Conservation (phyloP, 2,797 vertebrate species). For the Todus mexicanus region DNA sequence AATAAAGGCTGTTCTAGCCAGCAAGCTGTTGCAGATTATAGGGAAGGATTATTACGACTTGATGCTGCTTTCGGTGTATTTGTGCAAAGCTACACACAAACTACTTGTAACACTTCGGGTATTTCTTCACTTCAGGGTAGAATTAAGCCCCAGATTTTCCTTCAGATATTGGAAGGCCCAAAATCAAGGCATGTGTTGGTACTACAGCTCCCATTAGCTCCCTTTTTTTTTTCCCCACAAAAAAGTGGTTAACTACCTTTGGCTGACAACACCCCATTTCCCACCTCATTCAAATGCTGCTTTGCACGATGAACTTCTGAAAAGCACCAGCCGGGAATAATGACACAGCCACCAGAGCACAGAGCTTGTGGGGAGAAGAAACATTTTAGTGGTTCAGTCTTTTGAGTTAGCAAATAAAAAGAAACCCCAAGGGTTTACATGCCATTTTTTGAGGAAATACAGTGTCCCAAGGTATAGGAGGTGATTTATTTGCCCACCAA, state of each 20-base stretch:
- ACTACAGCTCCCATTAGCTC: background rate
- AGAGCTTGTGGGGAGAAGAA: background rate
- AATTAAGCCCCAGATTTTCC: background rate
- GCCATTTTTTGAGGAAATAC: background rate
- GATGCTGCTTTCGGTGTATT: background rate
- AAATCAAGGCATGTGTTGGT: background rate
- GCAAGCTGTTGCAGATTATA: background rate
- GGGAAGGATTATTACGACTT: background rate
- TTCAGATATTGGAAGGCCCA: background rate
- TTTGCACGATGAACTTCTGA: too few species aligned
- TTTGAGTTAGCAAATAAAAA: background rate
- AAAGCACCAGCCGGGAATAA: background rate
- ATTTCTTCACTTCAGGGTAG: background rate
- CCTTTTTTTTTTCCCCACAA: background rate
- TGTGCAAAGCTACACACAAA: background rate
- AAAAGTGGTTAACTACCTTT: background rate
- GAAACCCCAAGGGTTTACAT: accelerated
- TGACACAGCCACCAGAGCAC: accelerated
- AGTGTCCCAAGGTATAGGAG: background rate
- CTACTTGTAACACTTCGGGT: background rate
- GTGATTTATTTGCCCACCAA: background rate
- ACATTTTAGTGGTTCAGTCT: too few species aligned
- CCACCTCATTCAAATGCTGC: background rate
- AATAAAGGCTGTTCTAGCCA: background rate
- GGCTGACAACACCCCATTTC: background rate